Conservation (phyloP, 2,888 invertebrate genomes). For the Cheilosia pagana region DNA sequence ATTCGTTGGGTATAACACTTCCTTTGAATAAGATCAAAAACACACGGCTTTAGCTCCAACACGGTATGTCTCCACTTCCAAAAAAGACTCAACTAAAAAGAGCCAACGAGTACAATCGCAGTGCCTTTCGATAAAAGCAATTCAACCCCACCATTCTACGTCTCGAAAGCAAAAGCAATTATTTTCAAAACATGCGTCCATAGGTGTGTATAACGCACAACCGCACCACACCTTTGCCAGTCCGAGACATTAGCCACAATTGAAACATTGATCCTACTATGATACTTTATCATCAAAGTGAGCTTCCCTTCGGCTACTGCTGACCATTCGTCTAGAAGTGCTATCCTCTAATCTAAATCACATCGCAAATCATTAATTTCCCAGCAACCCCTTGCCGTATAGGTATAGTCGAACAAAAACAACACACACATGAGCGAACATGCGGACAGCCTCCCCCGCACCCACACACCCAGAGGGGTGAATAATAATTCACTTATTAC, state of each 20-base stretch:
- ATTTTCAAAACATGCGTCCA: constrained; percentile 36
- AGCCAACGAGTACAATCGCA: too few species aligned
- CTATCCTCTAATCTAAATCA: constrained; percentile 71
- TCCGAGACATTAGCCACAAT: constrained; percentile 28
- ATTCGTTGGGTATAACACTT: too few species aligned
- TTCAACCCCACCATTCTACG: too few species aligned
- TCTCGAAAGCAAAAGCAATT: constrained; percentile 23
- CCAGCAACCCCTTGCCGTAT: constrained; percentile 25
- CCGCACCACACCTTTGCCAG: constrained; percentile 43
- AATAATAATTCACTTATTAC: constrained; percentile 75
- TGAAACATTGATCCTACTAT: constrained; percentile 61
- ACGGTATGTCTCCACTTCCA: too few species aligned
- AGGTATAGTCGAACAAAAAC: not conserved
- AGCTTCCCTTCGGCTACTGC: constrained; percentile 5
- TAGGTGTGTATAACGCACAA: constrained; percentile 45
- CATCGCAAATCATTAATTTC: constrained; percentile 72
- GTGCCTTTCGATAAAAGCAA: too few species aligned
- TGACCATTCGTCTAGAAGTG: constrained; percentile 53
- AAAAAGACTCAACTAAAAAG: too few species aligned
- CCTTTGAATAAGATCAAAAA: too few species aligned
- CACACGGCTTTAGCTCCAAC: too few species aligned
- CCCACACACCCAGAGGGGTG: constrained; percentile 43
- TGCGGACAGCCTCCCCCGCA: constrained; percentile 7
- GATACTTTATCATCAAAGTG: constrained; percentile 53
- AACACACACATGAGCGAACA: constrained; percentile 41